Conservation (phyloP, 2,888 invertebrate genomes). For the Calephelis perditalis region DNA sequence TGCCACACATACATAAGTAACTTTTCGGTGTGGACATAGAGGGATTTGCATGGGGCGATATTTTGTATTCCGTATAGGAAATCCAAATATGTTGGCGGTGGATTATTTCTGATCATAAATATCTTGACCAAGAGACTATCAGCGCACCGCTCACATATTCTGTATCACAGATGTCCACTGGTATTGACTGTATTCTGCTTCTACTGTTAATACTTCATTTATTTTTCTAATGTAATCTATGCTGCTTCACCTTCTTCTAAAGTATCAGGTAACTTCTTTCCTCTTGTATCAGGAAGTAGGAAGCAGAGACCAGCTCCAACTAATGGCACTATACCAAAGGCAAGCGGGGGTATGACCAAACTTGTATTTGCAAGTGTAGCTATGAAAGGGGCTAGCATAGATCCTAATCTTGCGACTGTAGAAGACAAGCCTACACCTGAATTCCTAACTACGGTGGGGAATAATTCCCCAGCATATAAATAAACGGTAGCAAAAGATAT, state of each 20-base stretch:
- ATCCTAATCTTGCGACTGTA: constrained; percentile 90
- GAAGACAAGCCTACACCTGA: constrained; percentile 92
- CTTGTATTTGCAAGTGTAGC: constrained; percentile 79
- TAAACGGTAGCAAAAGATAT: constrained; percentile 92
- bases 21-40: no score
- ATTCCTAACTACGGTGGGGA: constrained; percentile 93
- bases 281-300: constrained; percentile 87
- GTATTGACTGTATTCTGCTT: not conserved
- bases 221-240: not conserved
- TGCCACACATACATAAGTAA: no score
- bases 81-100: no score
- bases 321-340: constrained; percentile 84
- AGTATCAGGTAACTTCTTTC: constrained; percentile 86
- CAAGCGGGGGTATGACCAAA: constrained; percentile 82
- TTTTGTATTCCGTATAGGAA: no score
- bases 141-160: no score
- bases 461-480: constrained; percentile 91
- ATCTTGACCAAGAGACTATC: no score
- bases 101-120: no score
- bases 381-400: constrained; percentile 90
- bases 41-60: no score
- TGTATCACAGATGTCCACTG: no score
- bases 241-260: constrained; percentile 85
- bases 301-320: constrained; percentile 82
- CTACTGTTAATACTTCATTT: constrained; percentile 1